Evolutionary conservation across 2,797 vertebrate genomes (phyloP).

Genomic region (Parauchenoglanis punctatus): DNA sequence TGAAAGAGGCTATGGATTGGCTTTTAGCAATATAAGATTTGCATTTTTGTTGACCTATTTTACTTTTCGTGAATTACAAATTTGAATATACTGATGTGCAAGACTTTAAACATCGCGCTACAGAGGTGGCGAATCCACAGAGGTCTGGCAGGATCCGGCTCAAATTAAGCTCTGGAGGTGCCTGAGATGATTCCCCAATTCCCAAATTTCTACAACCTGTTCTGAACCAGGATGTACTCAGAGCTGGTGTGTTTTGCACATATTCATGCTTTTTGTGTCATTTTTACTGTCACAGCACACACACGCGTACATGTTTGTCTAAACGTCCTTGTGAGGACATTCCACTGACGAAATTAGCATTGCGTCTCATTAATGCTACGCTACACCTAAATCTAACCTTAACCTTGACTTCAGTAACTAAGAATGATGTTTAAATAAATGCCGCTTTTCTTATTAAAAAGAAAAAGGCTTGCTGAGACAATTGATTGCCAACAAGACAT

Average conservation of each 20-base stretch:
- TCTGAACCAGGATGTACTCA: neutral
- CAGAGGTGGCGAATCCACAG: no score
- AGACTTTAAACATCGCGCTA: no score
- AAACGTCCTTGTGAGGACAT: neutral
- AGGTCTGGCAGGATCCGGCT: no score
- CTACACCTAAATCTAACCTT: neutral
- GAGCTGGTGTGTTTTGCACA: conserved; percentile 13
- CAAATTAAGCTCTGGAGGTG: no score
- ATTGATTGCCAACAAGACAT: neutral
- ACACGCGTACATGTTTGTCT: neutral
- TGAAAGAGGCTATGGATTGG: no score
- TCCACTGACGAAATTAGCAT: neutral
- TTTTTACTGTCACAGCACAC: neutral
- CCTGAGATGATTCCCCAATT: neutral
- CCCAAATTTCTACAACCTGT: neutral
- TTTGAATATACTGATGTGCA: no score
- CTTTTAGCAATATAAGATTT: no score
- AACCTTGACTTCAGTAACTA: neutral
- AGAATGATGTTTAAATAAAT: neutral
- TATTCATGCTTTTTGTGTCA: neutral
- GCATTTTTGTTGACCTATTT: no score
- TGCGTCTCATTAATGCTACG: neutral
- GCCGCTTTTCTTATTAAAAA: neutral
- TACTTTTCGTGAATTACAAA: no score
- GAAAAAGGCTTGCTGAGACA: neutral